Evolutionary conservation across 1,140 invertebrate genomes (phyloP), one percentile per base, ranked within the genome.

Genomic region (Trichonephila inaurata): DNA sequence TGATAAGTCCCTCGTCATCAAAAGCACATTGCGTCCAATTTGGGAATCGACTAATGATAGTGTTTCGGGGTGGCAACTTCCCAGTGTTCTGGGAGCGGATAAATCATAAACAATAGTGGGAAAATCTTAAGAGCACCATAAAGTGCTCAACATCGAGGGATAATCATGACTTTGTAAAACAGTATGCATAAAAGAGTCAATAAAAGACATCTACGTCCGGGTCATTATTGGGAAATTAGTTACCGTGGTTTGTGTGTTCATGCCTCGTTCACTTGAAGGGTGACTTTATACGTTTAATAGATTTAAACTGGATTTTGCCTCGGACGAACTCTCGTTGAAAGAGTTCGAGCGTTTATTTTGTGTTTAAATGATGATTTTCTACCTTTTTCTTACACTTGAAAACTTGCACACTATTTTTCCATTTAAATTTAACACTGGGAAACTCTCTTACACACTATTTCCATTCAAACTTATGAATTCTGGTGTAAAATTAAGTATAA

Each of bases 61-160:
- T 91, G 60, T 40, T 91, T 62, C 88, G 19, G 33, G 61, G 58
- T 33, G 58, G 62, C 64, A 19, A 28, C 21, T 64, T 51, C 24
- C 87, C 72, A 77, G 72, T 33, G 72, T 72, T 33, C 87, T 66
- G 85, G 85, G 61, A 87, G 61, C 61, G 58, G 89, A 91, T 91
- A 91, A 91, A 91, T 91, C 89, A 91, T 72, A 91, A 72, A 91
- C 89, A 91, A 91, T 91, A 81, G 89, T 91, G 89, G 89, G 89
- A 91, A 91, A 81, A 82, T 61, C 44, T 82, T 60, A 61, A 89
- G 40, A 77, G 88, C 28, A 51, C 44, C 88, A 72, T 77, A 89
- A 89, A 77, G 33, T 77, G 51, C 88, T 72, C 66, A 40, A 72
- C 88, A 77, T 89, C 44, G 88, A 44, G n/a, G 88, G 64, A 77